These are phyloP conservation scores for Oncorhynchus gorbuscha DNA, from an alignment of 2,113 vertebrate genomes.

Conservation along the genomic window DNA sequence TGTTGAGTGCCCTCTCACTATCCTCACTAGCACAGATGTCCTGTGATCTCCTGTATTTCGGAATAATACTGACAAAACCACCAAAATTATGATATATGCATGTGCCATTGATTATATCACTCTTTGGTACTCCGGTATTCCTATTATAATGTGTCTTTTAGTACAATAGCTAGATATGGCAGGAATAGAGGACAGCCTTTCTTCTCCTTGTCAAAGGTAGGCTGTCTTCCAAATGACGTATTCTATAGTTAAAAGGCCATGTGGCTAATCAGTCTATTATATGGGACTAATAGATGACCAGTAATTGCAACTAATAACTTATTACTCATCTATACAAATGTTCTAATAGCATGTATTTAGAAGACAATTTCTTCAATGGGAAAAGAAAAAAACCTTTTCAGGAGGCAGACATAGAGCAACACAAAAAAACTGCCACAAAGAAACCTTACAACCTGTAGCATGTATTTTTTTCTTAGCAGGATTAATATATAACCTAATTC, in stretches of 20 bases:
- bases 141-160: slow-evolving; percentile 78
- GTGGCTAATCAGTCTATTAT: slow-evolving; percentile 78
- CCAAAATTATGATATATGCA: slow-evolving; percentile 60
- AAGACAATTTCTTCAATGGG: slow-evolving; percentile 76
- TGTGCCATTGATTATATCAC: slow-evolving; percentile 71
- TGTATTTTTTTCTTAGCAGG: slow-evolving; percentile 71
- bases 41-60: slow-evolving; percentile 68
- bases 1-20: slow-evolving; percentile 68
- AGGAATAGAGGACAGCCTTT: slow-evolving; percentile 74
- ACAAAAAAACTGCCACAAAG: slow-evolving; percentile 73
- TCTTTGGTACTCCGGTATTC: slow-evolving; percentile 71
- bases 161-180: slow-evolving; percentile 76
- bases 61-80: slow-evolving; percentile 58
- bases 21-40: slow-evolving; percentile 62
- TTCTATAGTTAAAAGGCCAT: slow-evolving; percentile 79
- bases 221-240: slow-evolving; percentile 78
- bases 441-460: slow-evolving; percentile 80
- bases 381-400: slow-evolving; percentile 70
- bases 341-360: slow-evolving; percentile 83
- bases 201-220: slow-evolving; percentile 74
- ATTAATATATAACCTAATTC: slow-evolving; percentile 82
- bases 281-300: slow-evolving; percentile 81
- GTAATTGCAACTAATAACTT: slow-evolving; percentile 86
- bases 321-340: slow-evolving; percentile 82
- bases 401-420: slow-evolving; percentile 68